Evolutionary conservation across 2,113 vertebrate species (phyloP), one percentile per base, ranked within the genome.

Genomic region (Isurus oxyrinchus): DNA sequence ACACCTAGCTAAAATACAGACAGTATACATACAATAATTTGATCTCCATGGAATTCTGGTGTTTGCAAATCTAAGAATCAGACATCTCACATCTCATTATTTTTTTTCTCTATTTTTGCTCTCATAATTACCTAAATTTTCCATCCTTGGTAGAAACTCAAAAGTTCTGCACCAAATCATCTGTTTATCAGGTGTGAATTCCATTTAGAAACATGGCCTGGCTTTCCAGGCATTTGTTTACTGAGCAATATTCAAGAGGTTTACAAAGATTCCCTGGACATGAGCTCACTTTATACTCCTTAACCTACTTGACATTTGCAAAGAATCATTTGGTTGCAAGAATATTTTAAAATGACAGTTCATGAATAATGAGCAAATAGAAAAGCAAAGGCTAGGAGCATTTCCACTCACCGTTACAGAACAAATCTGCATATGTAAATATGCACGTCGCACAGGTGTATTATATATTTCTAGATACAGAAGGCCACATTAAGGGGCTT

Each of bases 241-340:
- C 86, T 88, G 84, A 87, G 44, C 86, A 88, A 88, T 88, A 55
- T 23, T 31, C 86, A 55, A 55, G 86, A 49, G 86, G 23, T 53
- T 88, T 88, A 84, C 40, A 55, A 88, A 88, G 44, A 88, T 88
- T 88, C 86, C 49, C 49, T 21, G 53, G 49, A 88, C 86, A 88
- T 55, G 25, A 88, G 49, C 86, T 55, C 21, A 88, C 86, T 88
- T 88, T 55, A 88, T 55, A 53, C 81, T 84, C 81, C 81, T 84
- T 84, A 84, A 84, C 81, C 81, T 84, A 84, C 81, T 84, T 84
- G 81, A 84, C 81, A 84, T 84, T 84, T 84, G 81, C 40, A 84
- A 84, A 84, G 81, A 84, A 84, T 84, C 81, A 84, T 84, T 84
- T 21, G 19, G 81, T 40, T 84, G 81, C 81, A 84, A 88, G 86